Base-by-base conservation (phyloP, 1,140 invertebrate genomes). In the Parasteatoda tepidariorum region DNA sequence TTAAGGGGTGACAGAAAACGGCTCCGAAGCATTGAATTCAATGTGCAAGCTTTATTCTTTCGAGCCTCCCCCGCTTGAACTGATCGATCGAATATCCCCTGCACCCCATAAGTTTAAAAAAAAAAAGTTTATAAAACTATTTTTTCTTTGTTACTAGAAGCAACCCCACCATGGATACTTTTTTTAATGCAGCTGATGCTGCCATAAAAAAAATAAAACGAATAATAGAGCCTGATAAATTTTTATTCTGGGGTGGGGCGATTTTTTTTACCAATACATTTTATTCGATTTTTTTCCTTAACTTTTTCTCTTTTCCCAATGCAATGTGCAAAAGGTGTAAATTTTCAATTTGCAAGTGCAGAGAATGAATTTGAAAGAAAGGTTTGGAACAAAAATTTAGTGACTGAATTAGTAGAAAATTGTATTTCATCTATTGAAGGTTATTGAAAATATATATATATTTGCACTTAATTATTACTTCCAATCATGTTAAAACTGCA, bases 1-100 rank as follows among this genome's bases (percentile, higher is more conserved):
- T 24, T 48, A 79, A 68, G 76, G 76, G 76, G 76, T 79, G 76
- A 79, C 76, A 68, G 64, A 67, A 79, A 79, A 79, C 76, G 76
- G 54, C 62, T 64, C 64, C 48, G 34, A 24, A 78, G 11, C 6
- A 26, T 57, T 59, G 34, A 75, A 62, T 38, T 34, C 64, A 55
- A 38, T 68, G 74, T 61, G 26, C 59, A 38, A 26, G 22, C 59
- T 78, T 54, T 57, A 57, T 78, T 54, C 24, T 24, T n/a, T n/a
- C n/a, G n/a, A n/a, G 62, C 76, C 76, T 79, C n/a, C n/a, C n/a
- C 76, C 76, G 62, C 76, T 64, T 62, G 62, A 55, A 15, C 74
- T 68, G 76, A 79, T 79, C 76, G 76, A 79, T 79, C 64, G 59
- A 41, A 74, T 34, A 66, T 22, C 30, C 55, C 62, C 34, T 38